These are phyloP conservation scores for Herpetotheres cachinnans DNA, from an alignment of 2,113 vertebrate species.

Conservation along the genomic window DNA sequence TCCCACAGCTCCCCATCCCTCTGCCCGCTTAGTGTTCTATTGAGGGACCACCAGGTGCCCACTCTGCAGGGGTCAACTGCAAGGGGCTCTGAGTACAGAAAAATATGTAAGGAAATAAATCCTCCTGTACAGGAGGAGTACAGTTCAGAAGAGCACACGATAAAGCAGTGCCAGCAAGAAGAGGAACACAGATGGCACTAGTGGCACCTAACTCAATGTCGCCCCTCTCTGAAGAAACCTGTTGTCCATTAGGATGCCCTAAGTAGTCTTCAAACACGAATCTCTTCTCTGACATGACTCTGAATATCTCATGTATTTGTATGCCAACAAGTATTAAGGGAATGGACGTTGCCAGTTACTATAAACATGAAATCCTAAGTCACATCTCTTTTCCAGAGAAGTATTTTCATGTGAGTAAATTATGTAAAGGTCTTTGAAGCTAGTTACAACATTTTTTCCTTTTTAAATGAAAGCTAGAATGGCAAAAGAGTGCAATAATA, in stretches of 20 bases:
- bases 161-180: not conserved
- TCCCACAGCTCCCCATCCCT: not conserved
- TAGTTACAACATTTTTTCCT: not conserved
- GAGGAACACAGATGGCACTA: not conserved
- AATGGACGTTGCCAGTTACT: not conserved
- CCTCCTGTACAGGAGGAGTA: not conserved
- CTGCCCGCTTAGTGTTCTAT: not conserved
- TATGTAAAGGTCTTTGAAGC: not conserved
- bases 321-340: not conserved
- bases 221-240: not conserved
- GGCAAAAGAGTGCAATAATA: not conserved
- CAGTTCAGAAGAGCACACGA: not conserved
- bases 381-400: not conserved
- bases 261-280: rapidly evolving
- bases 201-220: not conserved
- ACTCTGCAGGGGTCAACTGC: not conserved
- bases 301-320: not conserved
- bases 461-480: not conserved
- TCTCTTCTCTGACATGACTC: not conserved
- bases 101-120: not conserved
- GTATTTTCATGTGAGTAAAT: not conserved
- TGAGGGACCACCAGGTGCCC: rapidly evolving
- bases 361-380: not conserved
- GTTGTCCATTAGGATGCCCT: not conserved
- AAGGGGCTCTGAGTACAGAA: not conserved